A percentile compares a stretch with the other conserved stretches of the same genome.
Evolutionary conservation across 2,888 invertebrate genomes (phyloP).

Genomic region (Polydrusus pterygomalis): DNA sequence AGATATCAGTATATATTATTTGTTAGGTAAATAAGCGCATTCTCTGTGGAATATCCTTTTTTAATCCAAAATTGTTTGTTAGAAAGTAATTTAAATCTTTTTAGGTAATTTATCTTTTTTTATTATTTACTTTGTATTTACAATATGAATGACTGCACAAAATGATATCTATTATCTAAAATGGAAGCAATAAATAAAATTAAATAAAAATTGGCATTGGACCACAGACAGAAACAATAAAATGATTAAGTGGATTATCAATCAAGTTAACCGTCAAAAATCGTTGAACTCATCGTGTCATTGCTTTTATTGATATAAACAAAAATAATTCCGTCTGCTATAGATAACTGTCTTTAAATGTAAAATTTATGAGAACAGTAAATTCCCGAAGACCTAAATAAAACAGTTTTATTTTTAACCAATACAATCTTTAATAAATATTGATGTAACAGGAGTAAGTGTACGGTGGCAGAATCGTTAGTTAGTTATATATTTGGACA

Average conservation of each 20-base stretch:
- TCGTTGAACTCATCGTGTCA: constrained; percentile 14
- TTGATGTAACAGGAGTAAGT: background rate
- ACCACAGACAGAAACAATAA: constrained; percentile 14
- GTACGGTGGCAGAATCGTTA: background rate
- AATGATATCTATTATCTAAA: background rate
- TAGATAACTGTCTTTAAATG: constrained; percentile 27
- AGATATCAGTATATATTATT: no score
- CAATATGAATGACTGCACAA: no score
- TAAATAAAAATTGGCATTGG: constrained; percentile 1
- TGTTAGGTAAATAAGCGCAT: no score
- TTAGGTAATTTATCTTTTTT: no score
- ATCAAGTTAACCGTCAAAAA: constrained; percentile 20
- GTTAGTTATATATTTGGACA: background rate
- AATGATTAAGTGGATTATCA: constrained; percentile 14
- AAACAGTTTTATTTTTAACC: constrained; percentile 6
- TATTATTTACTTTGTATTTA: no score
- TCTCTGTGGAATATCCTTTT: no score
- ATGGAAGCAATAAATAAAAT: background rate
- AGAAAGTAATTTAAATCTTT: no score
- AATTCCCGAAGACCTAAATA: background rate
- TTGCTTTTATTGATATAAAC: constrained; percentile 26
- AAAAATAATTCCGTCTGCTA: constrained; percentile 21
- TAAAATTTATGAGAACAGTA: constrained; percentile 21
- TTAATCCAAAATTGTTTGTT: no score
- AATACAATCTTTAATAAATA: background rate